Percentiles rank a stretch among this genome's conserved stretches.
Evolutionary conservation across 2,888 invertebrate species (phyloP).

Genomic region (Fissipunctia ypsillon): DNA sequence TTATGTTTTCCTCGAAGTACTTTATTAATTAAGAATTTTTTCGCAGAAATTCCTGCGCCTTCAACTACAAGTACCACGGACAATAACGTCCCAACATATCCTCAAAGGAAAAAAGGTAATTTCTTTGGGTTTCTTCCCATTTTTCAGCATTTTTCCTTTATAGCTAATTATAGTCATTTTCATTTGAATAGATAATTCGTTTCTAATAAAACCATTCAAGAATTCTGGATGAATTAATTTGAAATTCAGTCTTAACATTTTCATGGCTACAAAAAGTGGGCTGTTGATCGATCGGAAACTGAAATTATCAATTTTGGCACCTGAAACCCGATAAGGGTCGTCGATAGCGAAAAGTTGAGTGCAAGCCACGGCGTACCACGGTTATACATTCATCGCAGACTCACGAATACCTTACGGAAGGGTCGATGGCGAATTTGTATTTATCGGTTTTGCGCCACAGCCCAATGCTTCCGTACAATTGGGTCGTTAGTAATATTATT

Average conservation of each 20-base stretch:
- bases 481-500: conserved; percentile 90
- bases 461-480: conserved; percentile 88
- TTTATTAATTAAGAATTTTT: conserved; percentile 43
- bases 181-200: conserved; percentile 49
- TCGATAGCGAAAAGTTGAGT: conserved; percentile 79
- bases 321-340: conserved; percentile 72
- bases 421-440: conserved; percentile 87
- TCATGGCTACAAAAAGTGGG: conserved; percentile 72
- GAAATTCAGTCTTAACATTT: conserved; percentile 76
- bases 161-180: conserved; percentile 26
- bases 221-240: conserved; percentile 65
- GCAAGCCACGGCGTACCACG: conserved; percentile 77
- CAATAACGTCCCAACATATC: conserved; percentile 90
- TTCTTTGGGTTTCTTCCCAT: conserved; percentile 8
- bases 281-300: conserved; percentile 66
- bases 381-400: conserved; percentile 83
- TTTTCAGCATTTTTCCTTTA: conserved; percentile 22
- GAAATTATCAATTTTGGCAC: conserved; percentile 75
- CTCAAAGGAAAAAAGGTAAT: conserved; percentile 92
- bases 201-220: conserved; percentile 75
- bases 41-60: conserved; percentile 96
- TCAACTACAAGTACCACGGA: conserved; percentile 92
- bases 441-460: conserved; percentile 88
- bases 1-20: neutral
- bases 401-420: conserved; percentile 78